A percentile compares a stretch with the other conserved stretches of the same genome.
phyloP scores from a whole-genome alignment of 2,797 vertebrate species.

The Morus bassanus region DNA sequence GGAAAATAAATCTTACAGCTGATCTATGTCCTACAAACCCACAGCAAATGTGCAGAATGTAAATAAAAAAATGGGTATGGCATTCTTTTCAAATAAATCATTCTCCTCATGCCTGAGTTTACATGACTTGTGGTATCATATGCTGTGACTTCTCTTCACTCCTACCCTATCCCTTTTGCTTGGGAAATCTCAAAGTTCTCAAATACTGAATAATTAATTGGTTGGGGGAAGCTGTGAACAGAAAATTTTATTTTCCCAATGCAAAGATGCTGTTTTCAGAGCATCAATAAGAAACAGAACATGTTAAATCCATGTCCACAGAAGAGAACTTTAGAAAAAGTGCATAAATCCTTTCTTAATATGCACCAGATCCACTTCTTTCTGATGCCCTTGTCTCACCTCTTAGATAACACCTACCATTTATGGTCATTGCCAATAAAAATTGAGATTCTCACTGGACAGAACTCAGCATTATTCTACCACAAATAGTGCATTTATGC shows the following conservation, averaged over 20 bases:
- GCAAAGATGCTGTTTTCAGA: neutral
- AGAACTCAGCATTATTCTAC: neutral
- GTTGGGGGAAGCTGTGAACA: neutral
- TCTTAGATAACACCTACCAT: neutral
- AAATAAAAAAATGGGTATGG: neutral
- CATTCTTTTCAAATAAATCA: neutral
- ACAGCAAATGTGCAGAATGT: neutral
- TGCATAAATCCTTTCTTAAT: neutral
- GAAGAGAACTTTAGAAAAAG: neutral
- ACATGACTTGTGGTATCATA: neutral
- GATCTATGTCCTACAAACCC: neutral
- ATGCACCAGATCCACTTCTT: neutral
- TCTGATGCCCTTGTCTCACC: neutral
- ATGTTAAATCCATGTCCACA: neutral
- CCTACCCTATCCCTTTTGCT: neutral
- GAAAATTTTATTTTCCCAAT: neutral
- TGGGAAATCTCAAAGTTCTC: neutral
- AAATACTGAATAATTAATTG: conserved; percentile 1
- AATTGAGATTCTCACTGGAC: neutral
- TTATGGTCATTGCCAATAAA: neutral
- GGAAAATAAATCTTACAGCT: neutral
- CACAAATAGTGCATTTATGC: neutral
- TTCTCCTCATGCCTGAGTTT: neutral
- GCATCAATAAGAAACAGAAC: neutral
- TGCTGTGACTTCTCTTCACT: neutral